Evolutionary conservation across 2,888 invertebrate species (phyloP), one percentile per base, ranked within the genome.

Genomic region (Xanthia togata): DNA sequence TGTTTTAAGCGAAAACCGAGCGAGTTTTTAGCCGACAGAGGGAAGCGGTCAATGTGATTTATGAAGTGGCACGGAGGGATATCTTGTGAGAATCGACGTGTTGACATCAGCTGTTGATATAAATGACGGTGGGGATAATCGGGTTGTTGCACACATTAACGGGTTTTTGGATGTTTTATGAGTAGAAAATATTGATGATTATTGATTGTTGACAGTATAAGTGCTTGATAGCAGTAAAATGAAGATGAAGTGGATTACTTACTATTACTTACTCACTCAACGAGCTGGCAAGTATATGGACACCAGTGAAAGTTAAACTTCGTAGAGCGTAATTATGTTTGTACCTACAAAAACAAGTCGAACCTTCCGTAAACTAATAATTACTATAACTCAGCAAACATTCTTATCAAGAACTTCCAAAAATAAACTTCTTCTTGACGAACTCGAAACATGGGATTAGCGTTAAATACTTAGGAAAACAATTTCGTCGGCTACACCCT

Each of bases 1-100:
- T 84, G 81, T 86, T 88, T 87, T 80, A 83, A 88, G 85, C 81
- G 77, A 87, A 81, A 81, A 84, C 76, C 83, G 87, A 86, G 80
- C 75, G 80, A 82, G 82, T 85, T 87, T 84, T 85, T 84, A 78
- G 85, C 78, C 73, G 73, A 86, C 80, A 70, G 83, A 64, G 73
- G 83, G 38, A 83, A 69, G 76, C 76, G 83, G 78, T 77, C 87
- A 83, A 62, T 72, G 78, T 82, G 83, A 87, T 83, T 87, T 87
- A 87, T 87, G 74, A 73, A 88, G 81, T 82, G 73, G 75, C 50
- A 53, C 65, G 57, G 26, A 47, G 77, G 74, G 78, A 78, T 83
- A 83, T 88, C 87, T 83, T 87, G 77, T 73, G 82, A 73, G 77
- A 57, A 80, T 83, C 80, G 79, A 75, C 78, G 75, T 78, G 82